A percentile compares a stretch with the other conserved stretches of the same genome.
phyloP scores from a whole-genome alignment of 2,888 invertebrate species.

The Piscicola geometra region DNA sequence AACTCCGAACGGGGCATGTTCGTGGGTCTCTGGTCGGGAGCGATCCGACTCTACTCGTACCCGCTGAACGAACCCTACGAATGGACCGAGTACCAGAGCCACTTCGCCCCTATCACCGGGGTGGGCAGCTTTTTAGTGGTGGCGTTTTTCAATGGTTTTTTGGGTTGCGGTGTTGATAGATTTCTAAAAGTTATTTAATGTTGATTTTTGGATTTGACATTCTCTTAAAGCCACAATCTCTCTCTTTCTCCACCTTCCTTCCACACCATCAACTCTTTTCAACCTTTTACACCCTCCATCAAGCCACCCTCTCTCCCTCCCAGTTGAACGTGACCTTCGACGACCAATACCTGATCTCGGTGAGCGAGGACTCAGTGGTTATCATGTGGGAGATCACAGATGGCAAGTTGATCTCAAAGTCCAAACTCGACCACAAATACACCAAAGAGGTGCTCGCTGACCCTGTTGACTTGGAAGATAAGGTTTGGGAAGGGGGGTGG shows the following conservation, averaged over 20 bases:
- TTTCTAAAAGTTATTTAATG: too few species aligned
- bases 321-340: slow-evolving; percentile 27
- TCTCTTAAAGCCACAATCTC: too few species aligned
- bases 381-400: slow-evolving; percentile 30
- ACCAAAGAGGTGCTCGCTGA: slow-evolving; percentile 28
- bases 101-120: slow-evolving; percentile 29
- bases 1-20: slow-evolving; percentile 22
- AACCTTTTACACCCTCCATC: too few species aligned
- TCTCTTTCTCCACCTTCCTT: too few species aligned
- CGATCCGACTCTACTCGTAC: slow-evolving; percentile 21
- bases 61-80: slow-evolving; percentile 25
- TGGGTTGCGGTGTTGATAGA: too few species aligned
- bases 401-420: slow-evolving; percentile 17
- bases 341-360: slow-evolving; percentile 28
- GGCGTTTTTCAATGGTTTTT: too few species aligned
- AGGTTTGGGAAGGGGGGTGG: slow-evolving; percentile 1
- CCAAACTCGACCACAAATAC: slow-evolving; percentile 17
- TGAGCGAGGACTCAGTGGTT: slow-evolving; percentile 24
- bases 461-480: slow-evolving; percentile 25
- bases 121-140: too few species aligned
- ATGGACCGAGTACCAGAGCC: slow-evolving; percentile 15
- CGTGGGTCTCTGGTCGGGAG: slow-evolving; percentile 29
- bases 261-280: too few species aligned
- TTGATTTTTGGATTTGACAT: too few species aligned
- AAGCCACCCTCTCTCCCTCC: too few species aligned